A percentile compares a stretch with the other conserved stretches of the same genome.
These are phyloP conservation scores for Zeus faber DNA, from an alignment of 2,113 vertebrate species.

Conservation along the genomic window DNA sequence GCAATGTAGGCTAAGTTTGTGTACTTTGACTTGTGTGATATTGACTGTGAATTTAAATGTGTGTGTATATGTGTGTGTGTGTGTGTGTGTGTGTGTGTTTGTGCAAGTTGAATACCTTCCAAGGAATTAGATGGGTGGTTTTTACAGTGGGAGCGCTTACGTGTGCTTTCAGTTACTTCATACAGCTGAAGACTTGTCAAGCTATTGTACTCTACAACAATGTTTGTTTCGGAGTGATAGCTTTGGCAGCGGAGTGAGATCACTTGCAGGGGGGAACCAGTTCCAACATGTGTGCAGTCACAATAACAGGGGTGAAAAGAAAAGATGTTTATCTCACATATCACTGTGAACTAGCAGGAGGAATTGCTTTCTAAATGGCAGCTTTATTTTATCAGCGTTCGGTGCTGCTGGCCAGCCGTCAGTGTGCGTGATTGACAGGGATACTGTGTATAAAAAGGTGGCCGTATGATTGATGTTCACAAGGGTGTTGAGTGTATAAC, in stretches of 20 bases:
- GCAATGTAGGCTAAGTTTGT: not conserved
- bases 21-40: conserved; percentile 13
- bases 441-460: conserved; percentile 42
- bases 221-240: conserved; percentile 61
- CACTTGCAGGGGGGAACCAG: conserved; percentile 58
- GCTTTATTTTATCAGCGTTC: conserved; percentile 40
- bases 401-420: conserved; percentile 40
- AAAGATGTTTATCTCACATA: conserved; percentile 53
- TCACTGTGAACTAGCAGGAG: conserved; percentile 39
- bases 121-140: conserved; percentile 38
- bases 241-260: conserved; percentile 59
- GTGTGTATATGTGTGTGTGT: not conserved
- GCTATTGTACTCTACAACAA: conserved; percentile 67
- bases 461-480: conserved; percentile 54
- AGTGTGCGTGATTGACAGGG: conserved; percentile 49
- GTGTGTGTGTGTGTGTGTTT: not conserved
- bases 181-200: conserved; percentile 62
- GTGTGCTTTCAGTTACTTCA: conserved; percentile 53
- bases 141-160: conserved; percentile 37
- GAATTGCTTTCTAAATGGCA: conserved; percentile 43
- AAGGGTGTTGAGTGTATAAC: conserved; percentile 38
- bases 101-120: conserved; percentile 27
- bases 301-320: conserved; percentile 54
- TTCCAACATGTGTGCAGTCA: conserved; percentile 68
- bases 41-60: conserved; percentile 9